Conservation (phyloP, 2,113 vertebrate species). For the Notarius lentiginosus region DNA sequence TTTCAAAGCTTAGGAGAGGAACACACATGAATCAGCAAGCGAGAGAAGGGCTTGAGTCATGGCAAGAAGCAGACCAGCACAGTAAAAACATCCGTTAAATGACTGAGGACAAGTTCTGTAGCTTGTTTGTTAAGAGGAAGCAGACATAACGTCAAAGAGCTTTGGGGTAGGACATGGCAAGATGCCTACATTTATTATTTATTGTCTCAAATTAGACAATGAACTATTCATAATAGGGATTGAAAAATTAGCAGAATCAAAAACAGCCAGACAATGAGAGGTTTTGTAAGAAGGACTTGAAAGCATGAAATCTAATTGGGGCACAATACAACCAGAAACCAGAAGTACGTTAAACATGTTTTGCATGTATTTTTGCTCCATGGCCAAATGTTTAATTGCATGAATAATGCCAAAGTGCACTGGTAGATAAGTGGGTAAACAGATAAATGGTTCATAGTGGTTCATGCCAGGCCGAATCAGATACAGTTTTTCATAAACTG, state of each 20-base stretch:
- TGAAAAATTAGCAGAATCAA: conserved; percentile 57
- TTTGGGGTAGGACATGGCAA: conserved; percentile 11
- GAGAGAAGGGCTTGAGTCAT: conserved; percentile 46
- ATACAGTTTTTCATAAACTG: not conserved
- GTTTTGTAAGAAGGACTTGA: conserved; percentile 57
- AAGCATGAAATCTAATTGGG: conserved; percentile 51
- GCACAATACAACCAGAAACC: conserved; percentile 34
- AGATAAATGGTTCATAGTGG: not conserved
- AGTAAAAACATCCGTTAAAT: conserved; percentile 18
- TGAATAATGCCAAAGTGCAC: not conserved
- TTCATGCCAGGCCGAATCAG: not conserved
- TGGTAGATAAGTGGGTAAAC: not conserved
- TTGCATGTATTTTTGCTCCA: not conserved
- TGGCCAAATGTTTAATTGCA: not conserved
- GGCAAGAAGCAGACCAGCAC: conserved; percentile 24
- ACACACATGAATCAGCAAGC: conserved; percentile 52
- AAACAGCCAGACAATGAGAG: conserved; percentile 44
- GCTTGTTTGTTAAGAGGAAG: not conserved
- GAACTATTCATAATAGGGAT: conserved; percentile 58
- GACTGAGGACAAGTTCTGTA: not conserved
- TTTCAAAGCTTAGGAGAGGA: conserved; percentile 61
- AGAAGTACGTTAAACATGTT: conserved; percentile 18
- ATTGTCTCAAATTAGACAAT: conserved; percentile 59
- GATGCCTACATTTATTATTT: conserved; percentile 44
- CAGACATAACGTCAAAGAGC: not conserved